Evolutionary conservation across 1,140 invertebrate genomes (phyloP).

Genomic region (Heliconius hermathena): DNA sequence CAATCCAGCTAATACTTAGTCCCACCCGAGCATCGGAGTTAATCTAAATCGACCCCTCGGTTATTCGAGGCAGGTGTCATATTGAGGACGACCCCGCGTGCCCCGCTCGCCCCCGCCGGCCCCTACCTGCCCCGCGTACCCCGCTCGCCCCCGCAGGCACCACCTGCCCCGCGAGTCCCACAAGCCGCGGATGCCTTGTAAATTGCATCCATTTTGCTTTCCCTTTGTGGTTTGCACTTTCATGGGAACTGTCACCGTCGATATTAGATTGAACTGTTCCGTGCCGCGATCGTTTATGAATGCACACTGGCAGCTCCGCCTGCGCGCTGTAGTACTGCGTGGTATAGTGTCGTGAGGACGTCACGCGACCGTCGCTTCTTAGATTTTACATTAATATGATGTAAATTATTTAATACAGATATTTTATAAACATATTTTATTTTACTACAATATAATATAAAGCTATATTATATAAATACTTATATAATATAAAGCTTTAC

Average conservation of each 20-base stretch:
- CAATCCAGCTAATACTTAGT: constrained; percentile 23
- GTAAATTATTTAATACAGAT: not conserved
- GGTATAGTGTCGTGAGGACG: not conserved
- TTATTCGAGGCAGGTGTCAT: constrained; percentile 1
- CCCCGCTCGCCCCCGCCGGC: too few relatives aligned
- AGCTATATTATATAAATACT: too few relatives aligned
- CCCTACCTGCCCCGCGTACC: not conserved
- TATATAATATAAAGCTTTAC: too few relatives aligned
- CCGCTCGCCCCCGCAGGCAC: too few relatives aligned
- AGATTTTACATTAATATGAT: not conserved
- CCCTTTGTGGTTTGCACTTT: constrained; percentile 32
- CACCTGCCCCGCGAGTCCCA: not conserved
- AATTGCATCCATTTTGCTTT: constrained; percentile 41
- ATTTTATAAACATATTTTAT: too few relatives aligned
- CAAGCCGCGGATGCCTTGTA: constrained; percentile 15
- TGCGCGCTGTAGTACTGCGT: not conserved
- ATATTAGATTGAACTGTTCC: constrained; percentile 18
- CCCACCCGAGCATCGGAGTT: not conserved
- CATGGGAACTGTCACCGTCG: constrained; percentile 24
- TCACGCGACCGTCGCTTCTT: not conserved
- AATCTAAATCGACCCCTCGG: constrained; percentile 21
- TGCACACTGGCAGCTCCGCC: not conserved
- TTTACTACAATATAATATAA: too few relatives aligned
- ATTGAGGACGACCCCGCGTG: constrained; percentile 4
- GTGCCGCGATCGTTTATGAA: not conserved